Evolutionary conservation across 2,113 vertebrate genomes (phyloP).

Genomic region (Ondatra zibethicus): DNA sequence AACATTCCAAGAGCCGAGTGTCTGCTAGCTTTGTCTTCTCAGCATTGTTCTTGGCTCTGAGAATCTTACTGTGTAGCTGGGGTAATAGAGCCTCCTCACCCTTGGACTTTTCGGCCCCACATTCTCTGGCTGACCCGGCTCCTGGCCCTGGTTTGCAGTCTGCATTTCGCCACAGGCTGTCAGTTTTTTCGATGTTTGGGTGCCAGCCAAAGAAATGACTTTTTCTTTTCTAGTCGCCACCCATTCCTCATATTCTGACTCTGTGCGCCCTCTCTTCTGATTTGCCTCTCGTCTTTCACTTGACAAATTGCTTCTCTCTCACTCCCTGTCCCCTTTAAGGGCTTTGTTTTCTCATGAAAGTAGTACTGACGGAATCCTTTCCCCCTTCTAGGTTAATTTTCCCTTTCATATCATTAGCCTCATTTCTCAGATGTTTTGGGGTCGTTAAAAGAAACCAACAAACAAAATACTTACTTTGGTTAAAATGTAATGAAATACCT

Average conservation of each 20-base stretch:
- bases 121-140: not conserved
- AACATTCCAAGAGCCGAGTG: not conserved
- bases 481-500: not conserved
- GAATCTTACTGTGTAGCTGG: not conserved
- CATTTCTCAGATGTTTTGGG: not conserved
- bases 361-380: not conserved
- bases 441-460: not conserved
- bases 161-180: not conserved
- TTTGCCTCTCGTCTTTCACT: not conserved
- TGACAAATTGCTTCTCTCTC: not conserved
- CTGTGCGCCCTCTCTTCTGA: not conserved
- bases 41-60: not conserved
- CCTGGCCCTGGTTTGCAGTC: not conserved
- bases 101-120: slow-evolving; percentile 4
- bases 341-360: not conserved
- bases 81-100: not conserved
- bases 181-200: not conserved
- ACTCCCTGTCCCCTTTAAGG: not conserved
- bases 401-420: not conserved
- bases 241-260: not conserved
- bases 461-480: not conserved
- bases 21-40: not conserved
- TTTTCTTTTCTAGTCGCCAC: not conserved
- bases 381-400: slow-evolving; percentile 32
- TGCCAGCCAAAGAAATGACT: not conserved